Evolutionary conservation across 53 echinoderm and acorn worm species (phyloP).

Genomic region (Astropecten irregularis): DNA sequence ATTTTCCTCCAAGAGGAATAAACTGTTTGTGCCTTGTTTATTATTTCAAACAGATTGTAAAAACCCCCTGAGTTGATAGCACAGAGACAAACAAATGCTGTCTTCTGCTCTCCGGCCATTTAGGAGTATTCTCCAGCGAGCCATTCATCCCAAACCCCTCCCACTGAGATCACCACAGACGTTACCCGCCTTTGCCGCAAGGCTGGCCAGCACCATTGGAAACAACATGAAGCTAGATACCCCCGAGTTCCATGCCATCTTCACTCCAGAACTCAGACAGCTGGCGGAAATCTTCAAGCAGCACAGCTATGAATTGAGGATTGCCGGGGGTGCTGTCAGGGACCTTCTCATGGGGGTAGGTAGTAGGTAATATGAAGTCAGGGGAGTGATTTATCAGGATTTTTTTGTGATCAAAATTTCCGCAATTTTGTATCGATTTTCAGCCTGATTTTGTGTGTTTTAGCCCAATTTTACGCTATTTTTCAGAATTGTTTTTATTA

Average conservation of each 20-base stretch:
- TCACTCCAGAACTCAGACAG: constrained; percentile 83
- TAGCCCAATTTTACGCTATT: too few relatives aligned
- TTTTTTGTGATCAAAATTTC: too few relatives aligned
- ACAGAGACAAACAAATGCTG: constrained; percentile 31
- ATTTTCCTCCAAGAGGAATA: too few relatives aligned
- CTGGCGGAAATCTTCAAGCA: constrained; percentile 84
- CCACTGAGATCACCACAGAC: neutral
- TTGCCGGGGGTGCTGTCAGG: constrained; percentile 95
- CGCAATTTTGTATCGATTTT: too few relatives aligned
- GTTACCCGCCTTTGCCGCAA: too few relatives aligned
- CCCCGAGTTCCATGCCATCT: constrained; percentile 80
- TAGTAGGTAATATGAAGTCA: too few relatives aligned
- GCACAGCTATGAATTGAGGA: constrained; percentile 81
- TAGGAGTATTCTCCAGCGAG: neutral
- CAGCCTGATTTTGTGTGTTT: too few relatives aligned
- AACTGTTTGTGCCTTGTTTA: too few relatives aligned
- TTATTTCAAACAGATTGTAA: too few relatives aligned
- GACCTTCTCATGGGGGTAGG: constrained; percentile 84
- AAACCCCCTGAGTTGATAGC: too few relatives aligned
- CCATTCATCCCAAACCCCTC: neutral
- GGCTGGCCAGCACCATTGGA: neutral
- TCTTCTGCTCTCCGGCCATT: neutral
- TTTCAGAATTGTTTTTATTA: too few relatives aligned
- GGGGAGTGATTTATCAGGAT: too few relatives aligned
- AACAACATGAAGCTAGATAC: constrained; percentile 83